Percentiles rank a stretch among this genome's conserved stretches.
Conservation (phyloP, 2,888 invertebrate species). For the Hedya salicella region DNA sequence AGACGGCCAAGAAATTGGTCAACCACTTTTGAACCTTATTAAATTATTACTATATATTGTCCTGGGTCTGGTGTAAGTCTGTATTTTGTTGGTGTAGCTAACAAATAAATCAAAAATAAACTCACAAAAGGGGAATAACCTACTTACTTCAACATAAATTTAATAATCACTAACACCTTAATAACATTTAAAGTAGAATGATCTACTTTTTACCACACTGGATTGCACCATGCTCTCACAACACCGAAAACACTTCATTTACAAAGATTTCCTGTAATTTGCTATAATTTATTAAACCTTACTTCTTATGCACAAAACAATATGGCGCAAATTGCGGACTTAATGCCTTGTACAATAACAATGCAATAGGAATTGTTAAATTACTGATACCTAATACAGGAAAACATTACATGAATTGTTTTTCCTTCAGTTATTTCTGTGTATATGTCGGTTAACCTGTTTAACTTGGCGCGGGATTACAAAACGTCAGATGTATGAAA, state of each 20-base stretch:
- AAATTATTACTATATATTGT: too few relatives aligned
- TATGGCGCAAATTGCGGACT: too few relatives aligned
- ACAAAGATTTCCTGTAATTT: too few relatives aligned
- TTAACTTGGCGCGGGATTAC: conserved; percentile 10
- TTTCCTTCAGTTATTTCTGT: conserved; percentile 23
- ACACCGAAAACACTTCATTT: neutral
- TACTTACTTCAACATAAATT: neutral
- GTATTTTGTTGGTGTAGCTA: too few relatives aligned
- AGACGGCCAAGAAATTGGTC: too few relatives aligned
- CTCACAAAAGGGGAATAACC: neutral
- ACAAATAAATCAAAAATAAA: neutral
- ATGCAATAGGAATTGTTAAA: neutral
- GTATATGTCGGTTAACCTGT: neutral
- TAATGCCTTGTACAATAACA: neutral
- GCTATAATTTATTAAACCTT: too few relatives aligned
- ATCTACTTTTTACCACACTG: neutral
- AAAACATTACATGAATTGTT: conserved; percentile 7
- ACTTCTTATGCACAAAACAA: too few relatives aligned
- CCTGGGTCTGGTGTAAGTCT: too few relatives aligned
- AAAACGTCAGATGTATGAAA: conserved; percentile 1
- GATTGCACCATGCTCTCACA: neutral
- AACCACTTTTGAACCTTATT: too few relatives aligned
- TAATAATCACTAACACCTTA: neutral
- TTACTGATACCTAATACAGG: conserved; percentile 6
- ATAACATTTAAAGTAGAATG: too few relatives aligned